Evolutionary conservation across 2,113 vertebrate species (phyloP).

Genomic region (Chlamydotis undulata): DNA sequence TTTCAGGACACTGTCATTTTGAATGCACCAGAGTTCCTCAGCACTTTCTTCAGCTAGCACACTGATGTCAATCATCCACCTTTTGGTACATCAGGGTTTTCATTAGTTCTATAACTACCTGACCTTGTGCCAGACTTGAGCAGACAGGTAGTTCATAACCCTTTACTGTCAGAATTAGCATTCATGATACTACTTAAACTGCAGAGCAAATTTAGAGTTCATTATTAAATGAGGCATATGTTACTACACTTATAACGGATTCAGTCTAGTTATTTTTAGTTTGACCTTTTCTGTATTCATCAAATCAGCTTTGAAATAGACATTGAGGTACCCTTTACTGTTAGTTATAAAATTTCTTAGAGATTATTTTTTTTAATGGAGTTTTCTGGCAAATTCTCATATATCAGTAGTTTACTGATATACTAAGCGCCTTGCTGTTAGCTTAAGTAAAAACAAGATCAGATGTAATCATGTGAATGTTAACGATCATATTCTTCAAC

Average conservation of each 20-base stretch:
- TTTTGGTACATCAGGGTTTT: constrained; percentile 68
- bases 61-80: constrained; percentile 67
- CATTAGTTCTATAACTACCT: constrained; percentile 65
- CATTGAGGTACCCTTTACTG: constrained; percentile 77
- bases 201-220: constrained; percentile 74
- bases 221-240: constrained; percentile 83
- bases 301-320: constrained; percentile 79
- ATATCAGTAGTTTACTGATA: constrained; percentile 33
- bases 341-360: constrained; percentile 68
- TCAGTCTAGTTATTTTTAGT: constrained; percentile 81
- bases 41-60: constrained; percentile 27
- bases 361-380: constrained; percentile 41
- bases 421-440: constrained; percentile 32
- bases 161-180: constrained; percentile 77
- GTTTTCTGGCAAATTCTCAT: constrained; percentile 50
- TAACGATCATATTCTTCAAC: constrained; percentile 14
- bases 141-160: constrained; percentile 77
- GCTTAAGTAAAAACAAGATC: constrained; percentile 52
- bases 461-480: neutral
- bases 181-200: constrained; percentile 75
- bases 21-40: constrained; percentile 49
- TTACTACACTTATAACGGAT: constrained; percentile 78
- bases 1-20: constrained; percentile 66
- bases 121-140: constrained; percentile 70
- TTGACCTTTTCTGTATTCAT: constrained; percentile 83